A percentile compares a stretch with the other conserved stretches of the same genome.
phyloP scores from a whole-genome alignment of 2,888 invertebrate species.

The Drosophila limbata region DNA sequence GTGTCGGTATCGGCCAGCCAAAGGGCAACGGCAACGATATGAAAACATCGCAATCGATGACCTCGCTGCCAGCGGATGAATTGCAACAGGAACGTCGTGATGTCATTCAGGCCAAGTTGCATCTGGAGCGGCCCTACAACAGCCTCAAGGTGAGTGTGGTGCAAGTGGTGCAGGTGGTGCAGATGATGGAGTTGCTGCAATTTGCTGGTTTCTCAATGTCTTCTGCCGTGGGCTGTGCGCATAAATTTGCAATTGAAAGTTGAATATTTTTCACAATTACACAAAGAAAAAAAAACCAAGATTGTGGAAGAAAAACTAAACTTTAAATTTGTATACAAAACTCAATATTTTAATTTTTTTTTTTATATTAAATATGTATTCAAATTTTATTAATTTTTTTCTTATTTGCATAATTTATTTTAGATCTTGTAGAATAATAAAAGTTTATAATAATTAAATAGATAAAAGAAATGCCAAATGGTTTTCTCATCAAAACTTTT shows the following conservation, averaged over 20 bases:
- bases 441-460: too few species aligned
- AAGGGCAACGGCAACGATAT: slow-evolving; percentile 27
- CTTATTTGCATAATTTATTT: too few species aligned
- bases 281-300: background rate
- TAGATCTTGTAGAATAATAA: too few species aligned
- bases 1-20: slow-evolving; percentile 5
- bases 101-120: slow-evolving; percentile 86
- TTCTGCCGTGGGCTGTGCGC: slow-evolving; percentile 33
- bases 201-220: slow-evolving; percentile 1
- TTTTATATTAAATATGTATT: too few species aligned
- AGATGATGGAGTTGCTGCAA: background rate
- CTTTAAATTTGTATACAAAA: too few species aligned
- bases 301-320: too few species aligned
- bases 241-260: slow-evolving; percentile 63
- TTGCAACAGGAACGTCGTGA: slow-evolving; percentile 86
- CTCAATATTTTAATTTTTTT: too few species aligned
- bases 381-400: background rate
- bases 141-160: slow-evolving; percentile 88
- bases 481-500: too few species aligned
- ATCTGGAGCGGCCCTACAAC: slow-evolving; percentile 91
- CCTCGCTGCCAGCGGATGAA: slow-evolving; percentile 90
- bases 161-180: slow-evolving; percentile 8
- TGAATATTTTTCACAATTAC: background rate
- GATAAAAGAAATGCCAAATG: too few species aligned
- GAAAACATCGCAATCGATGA: slow-evolving; percentile 88